Evolutionary conservation across 2,888 invertebrate genomes (phyloP), one percentile per base, ranked within the genome.

Genomic region (Epirrhoe alternata): DNA sequence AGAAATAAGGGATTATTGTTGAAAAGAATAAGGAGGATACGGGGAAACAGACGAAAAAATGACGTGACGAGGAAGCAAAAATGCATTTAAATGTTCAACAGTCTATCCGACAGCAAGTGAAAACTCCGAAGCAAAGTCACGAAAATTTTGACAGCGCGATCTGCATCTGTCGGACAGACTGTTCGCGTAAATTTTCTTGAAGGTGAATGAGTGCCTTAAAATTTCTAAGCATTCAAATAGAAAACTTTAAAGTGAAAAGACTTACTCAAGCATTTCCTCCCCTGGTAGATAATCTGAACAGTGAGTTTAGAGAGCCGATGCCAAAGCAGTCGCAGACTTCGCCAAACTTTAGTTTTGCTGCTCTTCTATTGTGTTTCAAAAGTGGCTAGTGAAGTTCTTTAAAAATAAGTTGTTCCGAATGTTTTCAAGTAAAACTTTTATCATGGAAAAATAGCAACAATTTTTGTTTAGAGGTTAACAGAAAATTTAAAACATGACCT

Each of bases 281-380:
- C 49, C 31, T 59, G 63, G 42, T 59, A 70, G 71, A 70, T 70
- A 70, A 71, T 73, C 68, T 58, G 50, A 56, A 68, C 64, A 62
- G 61, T 60, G 55, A 70, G 61, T 66, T 66, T 66, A 66, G 62
- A 50, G 58, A 64, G 64, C 10, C 57, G n/a, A 53, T 53, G 49
- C 24, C 24, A 47, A 55, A 55, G 54, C 64, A 62, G 55, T 67
- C 47, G 47, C 33, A 56, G 55, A 49, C 66, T 66, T 62, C 31
- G 33, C 24, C 38, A 68, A 71, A 69, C 62, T 71, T 71, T 14
- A 57, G 57, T 64, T 59, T 61, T 42, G 57, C 33, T 61, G 38
- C 35, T 65, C 42, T 12, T 35, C 52, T 17, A 66, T 61, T 65
- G 65, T 61, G 31, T 47, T 47, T 52, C 47, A 45, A 56, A 61